A percentile compares a stretch with the other conserved stretches of the same genome.
These are phyloP conservation scores for Agrypnia vestita DNA, from an alignment of 1,140 invertebrate genomes.

Conservation along the genomic window DNA sequence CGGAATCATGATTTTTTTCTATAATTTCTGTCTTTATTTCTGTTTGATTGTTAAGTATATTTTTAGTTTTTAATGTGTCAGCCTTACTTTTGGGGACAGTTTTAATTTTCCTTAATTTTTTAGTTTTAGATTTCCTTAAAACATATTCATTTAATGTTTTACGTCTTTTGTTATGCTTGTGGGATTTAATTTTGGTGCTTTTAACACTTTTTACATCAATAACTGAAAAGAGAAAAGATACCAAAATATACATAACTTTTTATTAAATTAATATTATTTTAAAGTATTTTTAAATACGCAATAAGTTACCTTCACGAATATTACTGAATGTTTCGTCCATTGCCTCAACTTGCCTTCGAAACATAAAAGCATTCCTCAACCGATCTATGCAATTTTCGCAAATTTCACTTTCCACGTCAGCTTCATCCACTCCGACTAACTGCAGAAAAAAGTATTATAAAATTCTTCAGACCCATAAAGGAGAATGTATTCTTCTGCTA, in stretches of 20 bases:
- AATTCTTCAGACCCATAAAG: not conserved
- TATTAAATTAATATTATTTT: not conserved
- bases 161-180: not conserved
- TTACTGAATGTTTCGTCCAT: not conserved
- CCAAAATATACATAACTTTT: not conserved
- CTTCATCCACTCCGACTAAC: not conserved
- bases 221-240: not conserved
- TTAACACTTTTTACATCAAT: not conserved
- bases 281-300: not conserved
- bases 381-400: constrained; percentile 18
- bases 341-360: constrained; percentile 36
- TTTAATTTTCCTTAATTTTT: no score
- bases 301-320: not conserved
- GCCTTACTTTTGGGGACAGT: no score
- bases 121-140: no score
- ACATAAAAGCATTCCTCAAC: constrained; percentile 13
- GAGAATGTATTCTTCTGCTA: no score
- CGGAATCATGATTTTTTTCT: not conserved
- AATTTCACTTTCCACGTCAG: not conserved
- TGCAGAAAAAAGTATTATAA: not conserved
- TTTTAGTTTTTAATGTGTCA: not conserved
- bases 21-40: not conserved
- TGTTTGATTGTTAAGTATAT: not conserved
- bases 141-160: not conserved
- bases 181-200: not conserved